phyloP scores from a whole-genome alignment of 2,888 invertebrate genomes.

The Chymomyza caudatula region DNA sequence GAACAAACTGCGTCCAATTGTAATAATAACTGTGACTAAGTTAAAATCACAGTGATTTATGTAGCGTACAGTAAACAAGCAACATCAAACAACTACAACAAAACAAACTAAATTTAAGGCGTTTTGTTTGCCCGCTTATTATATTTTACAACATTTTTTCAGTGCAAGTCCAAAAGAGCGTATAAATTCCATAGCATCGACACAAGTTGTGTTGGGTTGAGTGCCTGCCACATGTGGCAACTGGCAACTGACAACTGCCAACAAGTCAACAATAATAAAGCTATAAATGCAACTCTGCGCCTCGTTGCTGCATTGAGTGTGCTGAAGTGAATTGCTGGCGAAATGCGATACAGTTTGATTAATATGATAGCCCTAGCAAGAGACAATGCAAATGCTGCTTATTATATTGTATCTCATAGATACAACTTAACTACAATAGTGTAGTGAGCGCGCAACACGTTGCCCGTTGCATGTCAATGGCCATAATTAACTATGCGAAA shows the following conservation, averaged over 20 bases:
- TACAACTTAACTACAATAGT: conserved; percentile 8
- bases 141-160: neutral
- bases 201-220: conserved; percentile 34
- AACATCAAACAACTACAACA: conserved; percentile 12
- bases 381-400: conserved; percentile 33
- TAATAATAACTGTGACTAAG: conserved; percentile 29
- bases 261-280: conserved; percentile 44
- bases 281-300: conserved; percentile 55
- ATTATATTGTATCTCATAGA: conserved; percentile 53
- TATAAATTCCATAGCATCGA: conserved; percentile 50
- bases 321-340: conserved; percentile 39
- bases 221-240: conserved; percentile 9
- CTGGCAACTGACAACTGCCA: neutral
- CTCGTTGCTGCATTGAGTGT: neutral
- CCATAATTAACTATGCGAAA: conserved; percentile 73
- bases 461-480: conserved; percentile 73
- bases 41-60: conserved; percentile 47
- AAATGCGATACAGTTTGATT: conserved; percentile 69
- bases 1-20: neutral
- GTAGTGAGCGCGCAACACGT: conserved; percentile 50
- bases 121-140: conserved; percentile 18
- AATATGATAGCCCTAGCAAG: conserved; percentile 57
- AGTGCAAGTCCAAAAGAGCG: conserved; percentile 39
- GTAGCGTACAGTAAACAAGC: conserved; percentile 11
- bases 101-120: conserved; percentile 62